Evolutionary conservation across 2,797 vertebrate genomes (phyloP), one percentile per base, ranked within the genome.

Genomic region (Xiphophorus birchmanni): DNA sequence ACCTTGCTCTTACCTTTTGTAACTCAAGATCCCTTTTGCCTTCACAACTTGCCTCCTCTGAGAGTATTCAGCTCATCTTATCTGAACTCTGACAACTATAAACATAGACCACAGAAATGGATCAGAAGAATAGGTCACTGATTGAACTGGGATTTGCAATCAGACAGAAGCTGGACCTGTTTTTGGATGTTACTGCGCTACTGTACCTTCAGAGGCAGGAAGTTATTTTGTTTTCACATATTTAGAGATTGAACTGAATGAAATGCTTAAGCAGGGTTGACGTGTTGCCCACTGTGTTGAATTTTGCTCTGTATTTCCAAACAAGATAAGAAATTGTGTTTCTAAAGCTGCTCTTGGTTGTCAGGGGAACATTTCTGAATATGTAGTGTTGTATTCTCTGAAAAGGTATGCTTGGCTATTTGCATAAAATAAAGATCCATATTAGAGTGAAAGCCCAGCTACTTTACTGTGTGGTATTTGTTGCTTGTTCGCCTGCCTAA

Each of bases 331-430:
- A 86, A 88, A 86, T 85, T 65, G 75, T 67, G 71, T 83, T 87
- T 88, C 74, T 90, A 82, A 79, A 86, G 80, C 84, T 84, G 82
- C 82, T 73, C 78, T 89, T 47, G 42, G 90, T 93, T 92, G 91
- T 90, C 88, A 92, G 85, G 89, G 89, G 87, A 92, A 93, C 90
- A 75, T 88, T 86, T 90, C 78, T 86, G 84, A 79, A 82, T 86
- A 87, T 18, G 52, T 37, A 80, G 78, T 32, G 75, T 7, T 17
- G 81, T 78, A 52, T 77, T 65, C 80, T 85, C 63, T 8, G 76
- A 85, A 80, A 90, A 84, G 76, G n/a, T 56, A 11, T 29, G 67
- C 77, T 82, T 81, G 87, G 26, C 21, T 88, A 90, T 91, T 91
- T 92, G 82, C 86, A 84, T 89, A 74, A 81, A 88, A 67, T 44